Evolutionary conservation across 2,888 invertebrate species (phyloP), one percentile per base, ranked within the genome.

Genomic region (Amiota minor): DNA sequence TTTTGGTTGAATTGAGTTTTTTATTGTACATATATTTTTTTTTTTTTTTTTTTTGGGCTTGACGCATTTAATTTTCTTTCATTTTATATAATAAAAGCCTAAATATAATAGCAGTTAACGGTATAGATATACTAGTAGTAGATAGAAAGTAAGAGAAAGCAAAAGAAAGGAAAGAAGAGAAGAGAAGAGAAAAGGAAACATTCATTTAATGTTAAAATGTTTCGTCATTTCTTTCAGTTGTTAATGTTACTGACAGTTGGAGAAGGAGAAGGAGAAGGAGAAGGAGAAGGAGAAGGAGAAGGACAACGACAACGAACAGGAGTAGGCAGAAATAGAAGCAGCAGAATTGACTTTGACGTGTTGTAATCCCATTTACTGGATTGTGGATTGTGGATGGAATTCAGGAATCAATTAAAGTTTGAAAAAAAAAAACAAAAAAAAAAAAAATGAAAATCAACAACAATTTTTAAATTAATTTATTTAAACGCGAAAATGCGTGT

Each of bases 321-420:
- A n/a, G n/a, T n/a, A n/a, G n/a, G 53, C 11, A 50, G n/a, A 1
- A 23, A 3, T 3, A 23, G 23, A 1, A 23, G 23, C 23, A 23
- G 23, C 35, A 35, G n/a, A n/a, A n/a, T 12, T n/a, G 53, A 12
- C 53, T 20, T 59, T 59, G 53, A 85, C 86, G 85, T 85, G 85
- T 85, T 81, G 84, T 85, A 85, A 85, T 85, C 85, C 86, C 84
- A 86, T 85, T 85, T 85, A 82, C 83, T 81, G 79, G 84, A 86
- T 85, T 86, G 85, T 85, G 84, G 86, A 85, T 85, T 85, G 85
- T 85, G 85, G 84, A 85, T 86, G 86, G 86, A 85, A 86, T 85
- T 85, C 86, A 86, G 85, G 84, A 85, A 85, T 85, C 85, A 85
- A 86, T 85, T 85, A 85, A 86, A 80, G 84, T 82, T 85, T 84